Conservation (phyloP, 2,113 vertebrate genomes). For the Nematolebias whitei region DNA sequence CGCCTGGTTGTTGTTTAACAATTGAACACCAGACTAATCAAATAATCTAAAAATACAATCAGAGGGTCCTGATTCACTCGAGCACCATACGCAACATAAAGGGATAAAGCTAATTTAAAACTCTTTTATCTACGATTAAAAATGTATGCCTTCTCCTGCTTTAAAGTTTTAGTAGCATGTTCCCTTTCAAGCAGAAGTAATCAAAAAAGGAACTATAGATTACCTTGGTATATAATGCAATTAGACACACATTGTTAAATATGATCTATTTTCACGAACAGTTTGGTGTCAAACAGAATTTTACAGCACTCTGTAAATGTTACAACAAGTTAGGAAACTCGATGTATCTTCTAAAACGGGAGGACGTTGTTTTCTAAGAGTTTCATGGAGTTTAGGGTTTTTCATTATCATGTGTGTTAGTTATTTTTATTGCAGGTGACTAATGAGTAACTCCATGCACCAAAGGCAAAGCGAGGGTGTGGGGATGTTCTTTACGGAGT, state of each 20-base stretch:
- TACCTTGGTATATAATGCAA: not conserved
- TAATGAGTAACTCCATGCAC: slow-evolving; percentile 78
- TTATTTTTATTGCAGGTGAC: slow-evolving; percentile 61
- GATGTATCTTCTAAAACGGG: not conserved
- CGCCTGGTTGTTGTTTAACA: too few species aligned
- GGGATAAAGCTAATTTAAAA: too few species aligned
- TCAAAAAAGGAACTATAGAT: not conserved
- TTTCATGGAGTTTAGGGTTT: slow-evolving; percentile 28
- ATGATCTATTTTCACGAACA: not conserved
- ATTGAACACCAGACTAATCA: too few species aligned
- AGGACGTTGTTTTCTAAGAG: not conserved
- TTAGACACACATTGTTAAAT: not conserved
- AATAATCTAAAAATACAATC: too few species aligned
- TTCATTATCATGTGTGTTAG: slow-evolving; percentile 40
- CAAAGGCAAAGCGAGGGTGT: slow-evolving; percentile 53
- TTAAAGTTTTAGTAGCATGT: too few species aligned
- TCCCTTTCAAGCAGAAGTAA: not conserved
- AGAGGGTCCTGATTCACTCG: too few species aligned
- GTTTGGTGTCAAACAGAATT: not conserved
- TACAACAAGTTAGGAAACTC: not conserved
- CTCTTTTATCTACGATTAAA: too few species aligned
- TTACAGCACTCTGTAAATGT: slow-evolving; percentile 9
- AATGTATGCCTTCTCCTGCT: too few species aligned
- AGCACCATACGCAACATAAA: too few species aligned
- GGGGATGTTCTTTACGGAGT: slow-evolving; percentile 41